A percentile compares a stretch with the other conserved stretches of the same genome.
Evolutionary conservation across 2,797 vertebrate genomes (phyloP).

Genomic region (Danio choprae): DNA sequence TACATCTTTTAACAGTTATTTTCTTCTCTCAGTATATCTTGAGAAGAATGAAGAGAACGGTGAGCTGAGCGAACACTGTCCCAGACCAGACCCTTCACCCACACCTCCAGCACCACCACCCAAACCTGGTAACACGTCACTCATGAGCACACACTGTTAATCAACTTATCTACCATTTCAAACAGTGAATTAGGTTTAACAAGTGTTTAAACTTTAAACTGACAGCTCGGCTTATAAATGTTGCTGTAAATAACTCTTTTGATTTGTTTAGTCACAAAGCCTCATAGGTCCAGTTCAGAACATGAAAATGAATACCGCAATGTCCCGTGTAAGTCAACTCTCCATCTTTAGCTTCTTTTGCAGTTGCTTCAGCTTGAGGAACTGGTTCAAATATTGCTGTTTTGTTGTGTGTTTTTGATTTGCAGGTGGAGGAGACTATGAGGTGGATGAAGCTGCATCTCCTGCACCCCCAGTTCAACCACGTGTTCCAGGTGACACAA

Average conservation of each 20-base stretch:
- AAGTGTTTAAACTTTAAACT: not conserved
- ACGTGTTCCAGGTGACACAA: conserved; percentile 39
- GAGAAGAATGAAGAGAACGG: conserved; percentile 79
- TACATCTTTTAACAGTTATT: not conserved
- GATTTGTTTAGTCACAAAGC: not conserved
- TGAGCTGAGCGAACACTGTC: conserved; percentile 66
- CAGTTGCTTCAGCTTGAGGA: not conserved
- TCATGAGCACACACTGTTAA: not conserved
- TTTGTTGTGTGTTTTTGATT: conserved; percentile 44
- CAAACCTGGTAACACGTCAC: conserved; percentile 68
- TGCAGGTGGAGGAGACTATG: conserved; percentile 51
- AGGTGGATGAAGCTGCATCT: not conserved
- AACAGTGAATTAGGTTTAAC: not conserved
- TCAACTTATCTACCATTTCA: not conserved
- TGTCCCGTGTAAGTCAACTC: conserved; percentile 62
- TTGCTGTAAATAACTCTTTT: not conserved
- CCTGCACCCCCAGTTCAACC: not conserved
- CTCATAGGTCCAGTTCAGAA: not conserved
- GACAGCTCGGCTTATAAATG: not conserved
- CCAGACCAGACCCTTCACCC: not conserved
- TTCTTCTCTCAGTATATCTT: conserved; percentile 72
- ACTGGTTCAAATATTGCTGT: too few species aligned
- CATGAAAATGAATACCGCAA: conserved; percentile 53
- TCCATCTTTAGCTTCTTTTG: not conserved
- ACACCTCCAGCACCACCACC: conserved; percentile 11